A percentile compares a stretch with the other conserved stretches of the same genome.
phyloP scores from a whole-genome alignment of 2,888 invertebrate species.

The Sminthurinus aureus region DNA sequence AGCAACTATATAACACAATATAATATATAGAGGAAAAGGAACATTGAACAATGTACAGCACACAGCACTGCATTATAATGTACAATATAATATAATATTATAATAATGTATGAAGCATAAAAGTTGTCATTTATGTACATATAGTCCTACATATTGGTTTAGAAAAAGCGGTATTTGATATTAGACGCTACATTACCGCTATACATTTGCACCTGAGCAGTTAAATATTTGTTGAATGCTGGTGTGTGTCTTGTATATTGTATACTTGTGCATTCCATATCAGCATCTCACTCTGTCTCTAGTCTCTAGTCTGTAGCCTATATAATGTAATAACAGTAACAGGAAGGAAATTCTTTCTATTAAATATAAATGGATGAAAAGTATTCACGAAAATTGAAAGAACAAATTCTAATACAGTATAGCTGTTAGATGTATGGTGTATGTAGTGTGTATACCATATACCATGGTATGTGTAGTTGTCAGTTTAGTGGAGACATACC shows the following conservation, averaged over 20 bases:
- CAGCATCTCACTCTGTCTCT: not conserved
- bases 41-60: too few species aligned
- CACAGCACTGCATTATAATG: too few species aligned
- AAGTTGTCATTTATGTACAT: not conserved
- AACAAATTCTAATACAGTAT: constrained; percentile 22
- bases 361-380: not conserved
- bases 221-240: not conserved
- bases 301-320: not conserved
- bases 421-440: not conserved
- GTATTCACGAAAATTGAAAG: constrained; percentile 21
- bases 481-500: constrained; percentile 17
- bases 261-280: too few species aligned
- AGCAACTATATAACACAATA: not conserved
- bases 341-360: constrained; percentile 32
- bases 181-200: not conserved
- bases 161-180: not conserved
- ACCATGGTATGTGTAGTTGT: not conserved
- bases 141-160: not conserved
- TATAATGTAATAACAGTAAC: not conserved
- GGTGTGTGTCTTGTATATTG: too few species aligned
- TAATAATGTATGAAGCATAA: not conserved
- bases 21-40: too few species aligned
- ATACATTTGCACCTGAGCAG: not conserved
- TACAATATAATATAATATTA: too few species aligned
- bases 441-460: constrained; percentile 2